phyloP scores from a whole-genome alignment of 2,113 vertebrate species.

The Microtus pennsylvanicus region DNA sequence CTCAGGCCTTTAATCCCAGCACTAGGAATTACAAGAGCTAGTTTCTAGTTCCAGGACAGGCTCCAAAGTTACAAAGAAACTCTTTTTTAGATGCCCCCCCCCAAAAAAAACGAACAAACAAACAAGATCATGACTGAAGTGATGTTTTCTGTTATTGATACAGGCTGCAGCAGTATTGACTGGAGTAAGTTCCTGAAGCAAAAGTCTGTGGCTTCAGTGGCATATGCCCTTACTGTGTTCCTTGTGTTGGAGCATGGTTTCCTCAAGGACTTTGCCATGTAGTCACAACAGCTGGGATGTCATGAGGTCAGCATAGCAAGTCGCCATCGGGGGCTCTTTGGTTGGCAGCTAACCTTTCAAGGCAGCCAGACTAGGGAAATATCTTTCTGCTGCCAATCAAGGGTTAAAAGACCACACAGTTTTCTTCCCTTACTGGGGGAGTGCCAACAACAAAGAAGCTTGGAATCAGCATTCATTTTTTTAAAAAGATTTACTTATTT shows the following conservation, averaged over 20 bases:
- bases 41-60: too few species aligned
- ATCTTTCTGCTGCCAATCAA: not conserved
- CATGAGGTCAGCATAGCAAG: not conserved
- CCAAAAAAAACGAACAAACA: too few species aligned
- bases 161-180: not conserved
- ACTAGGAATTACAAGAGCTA: too few species aligned
- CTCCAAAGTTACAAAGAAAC: too few species aligned
- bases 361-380: not conserved
- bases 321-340: not conserved
- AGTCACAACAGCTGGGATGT: not conserved
- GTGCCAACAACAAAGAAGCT: not conserved
- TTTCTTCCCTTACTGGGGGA: not conserved
- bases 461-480: not conserved
- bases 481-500: too few species aligned
- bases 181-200: not conserved
- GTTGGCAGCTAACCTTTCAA: not conserved
- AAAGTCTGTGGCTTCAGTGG: not conserved
- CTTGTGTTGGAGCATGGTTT: not conserved
- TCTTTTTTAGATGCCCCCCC: too few species aligned
- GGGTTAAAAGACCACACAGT: not conserved
- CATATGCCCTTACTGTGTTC: not conserved
- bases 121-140: not conserved
- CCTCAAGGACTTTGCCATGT: not conserved
- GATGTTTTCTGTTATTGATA: not conserved
- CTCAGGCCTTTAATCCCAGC: too few species aligned